Percentiles rank a stretch among this genome's conserved stretches.
phyloP scores from a whole-genome alignment of 2,888 invertebrate genomes.

The Erebia epiphron region DNA sequence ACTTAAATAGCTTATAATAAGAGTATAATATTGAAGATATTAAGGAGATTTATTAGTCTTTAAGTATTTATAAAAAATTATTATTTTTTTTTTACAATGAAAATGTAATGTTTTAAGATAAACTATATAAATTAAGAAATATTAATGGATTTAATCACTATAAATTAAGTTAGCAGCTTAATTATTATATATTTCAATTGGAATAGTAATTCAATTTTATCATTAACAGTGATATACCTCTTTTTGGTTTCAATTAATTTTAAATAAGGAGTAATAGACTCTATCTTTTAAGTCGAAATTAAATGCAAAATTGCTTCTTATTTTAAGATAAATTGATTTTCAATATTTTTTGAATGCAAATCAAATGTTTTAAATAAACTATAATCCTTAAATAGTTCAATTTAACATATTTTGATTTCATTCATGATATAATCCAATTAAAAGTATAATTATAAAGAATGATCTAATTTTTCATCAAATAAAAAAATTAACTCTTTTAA shows the following conservation, averaged over 20 bases:
- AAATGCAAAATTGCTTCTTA: constrained; percentile 81
- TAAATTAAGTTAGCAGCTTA: constrained; percentile 86
- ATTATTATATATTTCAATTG: constrained; percentile 77
- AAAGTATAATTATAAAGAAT: constrained; percentile 79
- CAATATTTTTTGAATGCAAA: constrained; percentile 71
- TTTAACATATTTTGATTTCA: constrained; percentile 73
- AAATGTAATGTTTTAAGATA: constrained; percentile 85
- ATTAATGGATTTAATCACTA: constrained; percentile 77
- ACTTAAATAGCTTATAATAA: constrained; percentile 58
- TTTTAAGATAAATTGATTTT: constrained; percentile 73
- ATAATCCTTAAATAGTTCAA: constrained; percentile 68
- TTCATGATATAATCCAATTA: constrained; percentile 71
- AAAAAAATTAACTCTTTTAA: constrained; percentile 57
- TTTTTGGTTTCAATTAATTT: constrained; percentile 82
- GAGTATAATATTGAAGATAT: constrained; percentile 73
- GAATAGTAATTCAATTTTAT: constrained; percentile 80
- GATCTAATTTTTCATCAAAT: constrained; percentile 59
- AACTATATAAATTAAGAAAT: constrained; percentile 84
- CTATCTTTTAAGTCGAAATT: constrained; percentile 75
- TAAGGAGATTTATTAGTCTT: constrained; percentile 59
- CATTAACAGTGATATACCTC: constrained; percentile 87
- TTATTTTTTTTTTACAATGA: constrained; percentile 83
- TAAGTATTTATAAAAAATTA: constrained; percentile 54
- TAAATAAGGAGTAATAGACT: constrained; percentile 76
- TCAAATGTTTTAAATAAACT: constrained; percentile 70